Conservation (phyloP, 1,140 invertebrate genomes). For the Fopius arisanus region DNA sequence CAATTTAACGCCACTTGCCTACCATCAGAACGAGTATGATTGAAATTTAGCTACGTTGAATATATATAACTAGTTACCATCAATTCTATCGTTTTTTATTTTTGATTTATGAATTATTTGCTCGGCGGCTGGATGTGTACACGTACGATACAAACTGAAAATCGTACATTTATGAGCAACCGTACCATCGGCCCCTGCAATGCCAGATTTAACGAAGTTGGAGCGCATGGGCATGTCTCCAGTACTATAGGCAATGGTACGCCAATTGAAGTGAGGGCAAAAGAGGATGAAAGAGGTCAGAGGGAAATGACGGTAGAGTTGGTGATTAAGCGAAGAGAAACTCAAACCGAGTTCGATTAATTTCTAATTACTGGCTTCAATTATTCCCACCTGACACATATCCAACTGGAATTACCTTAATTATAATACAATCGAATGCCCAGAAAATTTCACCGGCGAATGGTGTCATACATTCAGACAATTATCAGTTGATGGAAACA, state of each 20-base stretch:
- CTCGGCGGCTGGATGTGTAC: not conserved
- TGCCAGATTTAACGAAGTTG: not conserved
- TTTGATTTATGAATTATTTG: not conserved
- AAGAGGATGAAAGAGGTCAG: not conserved
- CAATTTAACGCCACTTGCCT: not conserved
- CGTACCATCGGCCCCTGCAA: not conserved
- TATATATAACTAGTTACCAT: not conserved
- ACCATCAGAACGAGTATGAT: not conserved
- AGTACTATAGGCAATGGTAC: constrained; percentile 5
- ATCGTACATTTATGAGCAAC: not conserved
- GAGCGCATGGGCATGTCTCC: constrained; percentile 7
- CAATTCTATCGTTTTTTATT: not conserved
- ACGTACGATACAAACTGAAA: constrained; percentile 3
- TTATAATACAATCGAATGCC: constrained; percentile 57
- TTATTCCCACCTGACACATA: constrained; percentile 60
- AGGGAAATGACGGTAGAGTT: constrained; percentile 33
- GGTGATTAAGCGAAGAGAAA: constrained; percentile 42
- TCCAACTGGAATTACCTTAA: constrained; percentile 61
- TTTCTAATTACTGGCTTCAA: constrained; percentile 58
- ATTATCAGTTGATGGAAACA: not conserved
- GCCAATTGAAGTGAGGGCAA: not conserved
- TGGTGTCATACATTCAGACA: not conserved
- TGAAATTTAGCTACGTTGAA: too few relatives aligned
- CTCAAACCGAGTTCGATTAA: constrained; percentile 55
- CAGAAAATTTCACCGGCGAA: constrained; percentile 37